Base-by-base conservation (phyloP, 1,140 invertebrate species). In the Caenorhabditis brenneri region DNA sequence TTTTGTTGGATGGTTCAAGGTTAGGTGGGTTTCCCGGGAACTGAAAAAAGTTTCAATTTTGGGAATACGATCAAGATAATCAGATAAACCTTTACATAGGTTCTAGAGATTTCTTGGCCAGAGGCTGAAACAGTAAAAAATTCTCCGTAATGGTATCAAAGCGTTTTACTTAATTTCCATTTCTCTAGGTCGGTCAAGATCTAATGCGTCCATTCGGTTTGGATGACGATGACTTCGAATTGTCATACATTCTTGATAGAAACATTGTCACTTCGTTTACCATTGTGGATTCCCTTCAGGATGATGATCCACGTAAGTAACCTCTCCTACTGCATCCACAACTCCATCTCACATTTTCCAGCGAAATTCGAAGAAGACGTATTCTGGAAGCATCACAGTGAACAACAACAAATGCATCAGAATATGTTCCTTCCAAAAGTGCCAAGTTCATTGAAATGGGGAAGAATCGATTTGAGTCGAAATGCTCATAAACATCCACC, bases 161-260 rank as follows among this genome's bases (percentile, higher is more conserved):
- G n/a, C n/a, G n/a, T n/a, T n/a, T n/a, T n/a, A n/a, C n/a, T n/a
- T n/a, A n/a, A n/a, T n/a, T n/a, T n/a, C n/a, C n/a, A 19, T 53
- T n/a, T 60, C 65, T 36, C 3, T 15, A 82, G 81, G 81, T 82
- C n/a, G 84, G 84, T 42, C 84, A 81, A 46, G 84, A 85, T 85
- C 39, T 85, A 22, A 81, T 85, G 80, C 49, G 84, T 46, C 84
- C 84, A 12, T 85, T 85, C 33, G 84, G 82, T 29, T 53, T 81
- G n/a, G 84, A 85, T 48, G 84, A 85, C n/a, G 84, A 85, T 58
- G 84, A 85, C 27, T 84, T 85, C 39, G 84, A 85, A 31, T 53
- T 85, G 31, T 58, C 84, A 9, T 85, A 85, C 65, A 85, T 85
- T 55, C 58, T 85, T 19, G 84, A 85, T 46, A 33, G 84, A 39